Percentiles rank a stretch among this genome's conserved stretches.
Conservation (phyloP, 2,113 vertebrate species). For the Tachysurus vachellii region DNA sequence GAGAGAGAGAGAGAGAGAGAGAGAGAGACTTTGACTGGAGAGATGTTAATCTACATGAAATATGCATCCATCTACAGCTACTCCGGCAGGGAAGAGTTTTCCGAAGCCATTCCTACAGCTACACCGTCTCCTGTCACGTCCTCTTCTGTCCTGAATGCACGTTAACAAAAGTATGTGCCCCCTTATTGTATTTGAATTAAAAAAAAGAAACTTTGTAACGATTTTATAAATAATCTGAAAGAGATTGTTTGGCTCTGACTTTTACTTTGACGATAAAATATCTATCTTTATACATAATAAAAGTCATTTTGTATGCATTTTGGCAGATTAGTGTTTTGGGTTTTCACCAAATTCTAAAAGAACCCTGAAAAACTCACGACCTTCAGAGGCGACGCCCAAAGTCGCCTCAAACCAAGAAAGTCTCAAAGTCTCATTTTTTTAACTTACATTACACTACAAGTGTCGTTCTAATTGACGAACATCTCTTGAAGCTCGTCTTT, state of each 20-base stretch:
- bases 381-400: too few relatives aligned
- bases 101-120: slow-evolving; percentile 64
- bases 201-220: not conserved
- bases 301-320: too few relatives aligned
- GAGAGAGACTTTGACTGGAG: not conserved
- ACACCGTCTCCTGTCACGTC: slow-evolving; percentile 53
- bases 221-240: too few relatives aligned
- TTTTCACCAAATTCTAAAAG: too few relatives aligned
- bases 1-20: not conserved
- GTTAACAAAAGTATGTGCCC: not conserved
- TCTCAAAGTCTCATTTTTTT: too few relatives aligned
- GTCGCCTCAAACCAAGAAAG: too few relatives aligned
- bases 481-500: slow-evolving; percentile 25
- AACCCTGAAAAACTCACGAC: too few relatives aligned
- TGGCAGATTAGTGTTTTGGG: too few relatives aligned
- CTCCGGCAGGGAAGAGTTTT: slow-evolving; percentile 49
- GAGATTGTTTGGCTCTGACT: too few relatives aligned
- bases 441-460: not conserved
- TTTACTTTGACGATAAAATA: too few relatives aligned
- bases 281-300: too few relatives aligned
- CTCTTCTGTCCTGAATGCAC: not conserved
- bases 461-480: slow-evolving; percentile 38
- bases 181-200: not conserved
- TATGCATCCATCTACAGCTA: slow-evolving; percentile 44
- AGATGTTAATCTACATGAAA: slow-evolving; percentile 20